Conservation (phyloP, 1,140 invertebrate species). For the Tribolium madens region DNA sequence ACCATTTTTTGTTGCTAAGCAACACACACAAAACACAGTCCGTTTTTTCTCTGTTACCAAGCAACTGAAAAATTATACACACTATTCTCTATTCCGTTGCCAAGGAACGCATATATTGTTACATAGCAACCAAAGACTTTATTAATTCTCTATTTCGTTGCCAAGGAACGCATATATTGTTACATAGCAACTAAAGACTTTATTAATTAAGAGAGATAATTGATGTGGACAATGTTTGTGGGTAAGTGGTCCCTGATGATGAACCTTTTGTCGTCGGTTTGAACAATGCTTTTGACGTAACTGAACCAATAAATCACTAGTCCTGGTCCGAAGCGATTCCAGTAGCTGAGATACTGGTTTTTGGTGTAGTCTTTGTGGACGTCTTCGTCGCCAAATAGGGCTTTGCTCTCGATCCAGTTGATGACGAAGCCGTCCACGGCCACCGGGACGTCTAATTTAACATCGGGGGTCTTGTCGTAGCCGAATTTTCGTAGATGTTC, state of each 20-base stretch:
- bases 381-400: constrained; percentile 88
- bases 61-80: no score
- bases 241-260: constrained; percentile 76
- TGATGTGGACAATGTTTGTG: constrained; percentile 60
- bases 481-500: constrained; percentile 82
- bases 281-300: constrained; percentile 79
- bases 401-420: constrained; percentile 98
- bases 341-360: constrained; percentile 91
- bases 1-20: no score
- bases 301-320: constrained; percentile 98
- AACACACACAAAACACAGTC: no score
- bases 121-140: no score
- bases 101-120: no score
- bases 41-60: no score
- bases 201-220: no score
- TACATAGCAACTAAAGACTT: no score
- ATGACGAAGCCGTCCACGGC: constrained; percentile 87
- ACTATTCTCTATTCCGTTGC: no score
- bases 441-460: constrained; percentile 91
- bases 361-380: constrained; percentile 87
- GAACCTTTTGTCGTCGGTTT: constrained; percentile 74
- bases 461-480: constrained; percentile 96
- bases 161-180: no score
- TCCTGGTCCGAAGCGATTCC: constrained; percentile 94
- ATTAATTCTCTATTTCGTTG: no score